Conservation (phyloP, 2,113 vertebrate species). For the Reinhardtius hippoglossoides region DNA sequence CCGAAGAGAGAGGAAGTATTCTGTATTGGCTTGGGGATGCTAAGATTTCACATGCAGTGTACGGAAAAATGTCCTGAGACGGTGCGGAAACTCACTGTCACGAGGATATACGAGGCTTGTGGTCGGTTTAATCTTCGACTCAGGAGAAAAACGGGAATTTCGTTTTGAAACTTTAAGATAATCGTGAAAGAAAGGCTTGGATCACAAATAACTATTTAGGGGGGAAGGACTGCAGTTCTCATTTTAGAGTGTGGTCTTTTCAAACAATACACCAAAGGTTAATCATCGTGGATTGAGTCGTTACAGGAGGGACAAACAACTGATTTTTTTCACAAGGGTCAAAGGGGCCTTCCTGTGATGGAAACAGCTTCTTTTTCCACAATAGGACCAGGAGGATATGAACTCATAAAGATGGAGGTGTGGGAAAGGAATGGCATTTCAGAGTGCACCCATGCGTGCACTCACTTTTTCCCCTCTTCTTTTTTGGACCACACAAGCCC, state of each 20-base stretch:
- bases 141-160: background rate
- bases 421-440: constrained; percentile 65
- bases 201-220: background rate
- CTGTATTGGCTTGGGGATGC: constrained; percentile 4
- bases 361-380: constrained; percentile 59
- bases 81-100: background rate
- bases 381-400: constrained; percentile 63
- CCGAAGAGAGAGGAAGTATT: constrained; percentile 40
- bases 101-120: background rate
- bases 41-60: constrained; percentile 20
- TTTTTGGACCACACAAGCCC: constrained; percentile 15
- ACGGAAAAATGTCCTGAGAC: background rate
- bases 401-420: constrained; percentile 66
- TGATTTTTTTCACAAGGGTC: constrained; percentile 59
- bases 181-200: background rate
- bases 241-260: background rate
- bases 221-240: background rate
- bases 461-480: constrained; percentile 26
- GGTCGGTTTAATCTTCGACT: background rate
- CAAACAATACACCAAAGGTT: constrained; percentile 14
- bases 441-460: constrained; percentile 11
- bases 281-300: constrained; percentile 3
- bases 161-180: background rate
- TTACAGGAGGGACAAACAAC: constrained; percentile 34
- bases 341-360: constrained; percentile 58